phyloP scores from a whole-genome alignment of 2,113 vertebrate species.

The Rhea americana region DNA sequence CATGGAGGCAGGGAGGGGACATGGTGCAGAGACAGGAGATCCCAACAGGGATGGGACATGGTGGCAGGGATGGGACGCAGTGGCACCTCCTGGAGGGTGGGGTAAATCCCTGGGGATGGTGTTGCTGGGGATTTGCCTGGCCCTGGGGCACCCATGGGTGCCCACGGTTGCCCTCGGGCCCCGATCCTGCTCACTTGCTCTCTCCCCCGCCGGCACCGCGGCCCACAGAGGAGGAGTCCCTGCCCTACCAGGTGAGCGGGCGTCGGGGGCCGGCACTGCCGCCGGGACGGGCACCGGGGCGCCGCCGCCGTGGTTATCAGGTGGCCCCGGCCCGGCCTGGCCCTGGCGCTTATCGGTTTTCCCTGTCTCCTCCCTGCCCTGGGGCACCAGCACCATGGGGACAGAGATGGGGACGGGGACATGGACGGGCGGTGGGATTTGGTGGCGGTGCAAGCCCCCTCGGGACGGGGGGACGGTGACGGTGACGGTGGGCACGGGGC shows the following conservation, averaged over 20 bases:
- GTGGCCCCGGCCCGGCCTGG: neutral
- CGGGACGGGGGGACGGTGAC: neutral
- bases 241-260: slow-evolving; percentile 77
- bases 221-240: slow-evolving; percentile 76
- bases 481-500: neutral
- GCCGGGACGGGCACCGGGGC: too few species aligned
- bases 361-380: neutral
- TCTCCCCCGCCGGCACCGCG: neutral
- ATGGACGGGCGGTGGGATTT: neutral
- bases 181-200: neutral
- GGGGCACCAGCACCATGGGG: neutral
- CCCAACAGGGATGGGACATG: rapidly evolving
- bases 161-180: rapidly evolving
- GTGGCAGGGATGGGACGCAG: neutral
- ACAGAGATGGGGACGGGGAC: neutral
- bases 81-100: neutral
- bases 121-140: neutral
- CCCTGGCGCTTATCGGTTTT: neutral
- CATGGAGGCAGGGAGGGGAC: rapidly evolving
- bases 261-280: neutral
- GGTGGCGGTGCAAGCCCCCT: neutral
- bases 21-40: rapidly evolving
- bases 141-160: neutral
- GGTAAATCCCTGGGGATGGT: neutral
- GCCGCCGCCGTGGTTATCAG: neutral